These are phyloP conservation scores for Ceuthmochares aereus DNA, from an alignment of 2,113 vertebrate genomes.

Conservation along the genomic window DNA sequence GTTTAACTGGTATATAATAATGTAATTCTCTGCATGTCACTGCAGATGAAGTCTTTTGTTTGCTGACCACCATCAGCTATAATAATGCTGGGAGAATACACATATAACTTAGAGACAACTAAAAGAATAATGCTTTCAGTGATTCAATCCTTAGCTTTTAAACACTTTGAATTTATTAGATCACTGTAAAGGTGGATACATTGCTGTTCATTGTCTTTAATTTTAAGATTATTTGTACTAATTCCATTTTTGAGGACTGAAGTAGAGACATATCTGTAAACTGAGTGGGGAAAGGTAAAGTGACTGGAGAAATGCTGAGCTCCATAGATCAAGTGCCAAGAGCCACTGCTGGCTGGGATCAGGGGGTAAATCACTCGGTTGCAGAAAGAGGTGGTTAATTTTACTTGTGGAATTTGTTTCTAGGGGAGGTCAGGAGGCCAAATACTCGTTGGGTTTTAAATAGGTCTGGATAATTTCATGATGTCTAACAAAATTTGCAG, in stretches of 20 bases:
- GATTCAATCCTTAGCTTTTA: neutral
- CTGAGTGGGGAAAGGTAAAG: neutral
- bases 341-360: neutral
- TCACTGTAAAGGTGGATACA: neutral
- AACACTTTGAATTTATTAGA: neutral
- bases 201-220: neutral
- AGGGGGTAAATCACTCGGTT: neutral
- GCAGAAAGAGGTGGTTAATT: neutral
- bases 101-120: neutral
- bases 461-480: slow-evolving; percentile 38
- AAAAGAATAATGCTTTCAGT: neutral
- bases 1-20: neutral
- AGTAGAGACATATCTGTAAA: neutral
- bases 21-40: neutral
- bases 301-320: neutral
- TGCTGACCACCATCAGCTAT: neutral
- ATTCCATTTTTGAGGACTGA: neutral
- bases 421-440: slow-evolving; percentile 43
- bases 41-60: neutral
- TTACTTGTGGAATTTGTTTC: slow-evolving; percentile 10
- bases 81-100: neutral
- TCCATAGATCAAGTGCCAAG: neutral
- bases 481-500: slow-evolving; percentile 41
- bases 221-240: neutral
- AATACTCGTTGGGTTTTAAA: slow-evolving; percentile 39